These are phyloP conservation scores for Orientallactaga bullata DNA, from an alignment of 2,113 vertebrate genomes.

Conservation along the genomic window DNA sequence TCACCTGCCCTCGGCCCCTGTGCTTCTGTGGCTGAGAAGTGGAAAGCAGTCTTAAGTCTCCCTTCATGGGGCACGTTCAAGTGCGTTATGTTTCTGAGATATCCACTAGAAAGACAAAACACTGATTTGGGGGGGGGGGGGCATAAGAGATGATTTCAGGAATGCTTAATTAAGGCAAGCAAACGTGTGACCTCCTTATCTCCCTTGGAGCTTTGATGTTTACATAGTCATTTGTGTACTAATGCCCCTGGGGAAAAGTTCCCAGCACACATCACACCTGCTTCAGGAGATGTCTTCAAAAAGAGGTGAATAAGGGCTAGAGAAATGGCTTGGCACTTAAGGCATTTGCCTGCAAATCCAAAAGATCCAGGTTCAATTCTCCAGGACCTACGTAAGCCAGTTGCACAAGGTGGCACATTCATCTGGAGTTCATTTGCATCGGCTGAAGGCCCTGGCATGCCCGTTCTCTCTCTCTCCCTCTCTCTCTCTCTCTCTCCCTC, in stretches of 20 bases:
- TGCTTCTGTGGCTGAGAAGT: conserved; percentile 18
- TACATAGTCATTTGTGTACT: neutral
- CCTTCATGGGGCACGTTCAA: neutral
- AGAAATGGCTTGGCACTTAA: too few species aligned
- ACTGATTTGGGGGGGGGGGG: neutral
- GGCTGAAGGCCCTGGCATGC: too few species aligned
- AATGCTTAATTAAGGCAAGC: neutral
- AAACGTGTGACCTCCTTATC: neutral
- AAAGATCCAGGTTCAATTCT: too few species aligned
- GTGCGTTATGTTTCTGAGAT: neutral
- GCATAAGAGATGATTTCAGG: neutral
- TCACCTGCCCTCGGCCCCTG: conserved; percentile 18
- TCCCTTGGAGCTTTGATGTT: neutral
- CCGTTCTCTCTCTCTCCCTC: too few species aligned
- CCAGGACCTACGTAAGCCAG: too few species aligned
- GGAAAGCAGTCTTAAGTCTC: neutral
- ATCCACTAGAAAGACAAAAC: neutral
- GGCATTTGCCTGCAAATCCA: too few species aligned
- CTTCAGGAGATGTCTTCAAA: neutral
- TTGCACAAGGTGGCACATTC: too few species aligned
- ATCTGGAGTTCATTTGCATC: too few species aligned
- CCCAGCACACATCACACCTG: neutral
- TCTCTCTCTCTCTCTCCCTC: too few species aligned
- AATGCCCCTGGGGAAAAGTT: neutral
- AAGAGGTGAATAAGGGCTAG: neutral